Evolutionary conservation across 92 coral and sea anemone species (phyloP), one percentile per base, ranked within the genome.

Genomic region (Porites rus): DNA sequence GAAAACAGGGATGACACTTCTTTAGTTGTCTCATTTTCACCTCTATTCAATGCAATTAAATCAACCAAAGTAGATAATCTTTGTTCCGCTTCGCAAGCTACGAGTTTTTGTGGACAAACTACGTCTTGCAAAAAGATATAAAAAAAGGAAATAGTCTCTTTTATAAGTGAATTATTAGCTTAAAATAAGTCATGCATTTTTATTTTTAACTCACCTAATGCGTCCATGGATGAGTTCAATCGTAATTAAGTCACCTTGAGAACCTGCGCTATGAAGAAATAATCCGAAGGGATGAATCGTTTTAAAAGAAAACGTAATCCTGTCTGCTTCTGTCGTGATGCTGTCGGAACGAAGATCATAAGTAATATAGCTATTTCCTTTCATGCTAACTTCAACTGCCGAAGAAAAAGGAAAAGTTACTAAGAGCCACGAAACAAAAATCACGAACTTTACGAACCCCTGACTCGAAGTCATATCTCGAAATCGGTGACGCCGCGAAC

Each of bases 191-290:
- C 63, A 59, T 17, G 63, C 13, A 9, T 17, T 62, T 16, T 62
- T 6, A 14, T 19, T 62, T 18, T 62, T 10, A 16, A 14, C 82
- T 61, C 77, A 96, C 99, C 99, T 89, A 17, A 96, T 69, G 75
- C 85, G 90, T 51, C 99, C 95, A 13, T 96, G 98, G 66, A 95
- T 75, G n/a, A 96, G 88, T 60, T 96, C 99, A 38, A 96, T 78
- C n/a, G 95, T 85, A n/a, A 96, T 69, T 31, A 88, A 96, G 64
- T 96, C 95, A 8, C 98, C 97, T 65, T 90, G 91, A 0, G 95
- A 89, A 4, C 99, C 99, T 74, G 93, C 90, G 65, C 96, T 92
- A 77, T 96, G 87, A n/a, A 93, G 22, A 12, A 96, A 75, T 24
- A 96, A 78, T 20, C 99, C 99, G n/a, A 91, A 85, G 1, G 96